These are phyloP conservation scores for Oxycera nigricornis DNA, from an alignment of 2,888 invertebrate genomes.

Conservation along the genomic window DNA sequence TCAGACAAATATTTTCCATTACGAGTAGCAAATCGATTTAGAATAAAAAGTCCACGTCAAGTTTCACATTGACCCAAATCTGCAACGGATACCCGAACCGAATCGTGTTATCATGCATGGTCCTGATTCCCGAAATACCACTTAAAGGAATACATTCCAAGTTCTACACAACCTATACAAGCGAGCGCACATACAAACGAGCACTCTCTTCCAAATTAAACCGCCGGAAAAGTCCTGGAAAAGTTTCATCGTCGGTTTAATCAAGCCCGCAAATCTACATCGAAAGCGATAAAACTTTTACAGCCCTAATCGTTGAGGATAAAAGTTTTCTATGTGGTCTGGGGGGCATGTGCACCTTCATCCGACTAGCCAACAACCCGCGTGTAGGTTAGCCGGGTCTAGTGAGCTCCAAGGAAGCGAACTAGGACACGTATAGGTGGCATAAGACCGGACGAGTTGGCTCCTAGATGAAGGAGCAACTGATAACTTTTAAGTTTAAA, in stretches of 20 bases:
- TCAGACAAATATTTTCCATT: background rate
- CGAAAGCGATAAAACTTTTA: slow-evolving; percentile 40
- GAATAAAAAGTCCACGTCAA: background rate
- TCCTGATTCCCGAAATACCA: slow-evolving; percentile 31
- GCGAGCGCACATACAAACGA: background rate
- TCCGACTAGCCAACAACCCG: background rate
- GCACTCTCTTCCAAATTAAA: slow-evolving; percentile 12
- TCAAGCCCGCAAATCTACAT: slow-evolving; percentile 41
- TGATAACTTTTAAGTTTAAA: slow-evolving; percentile 30
- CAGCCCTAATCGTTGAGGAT: slow-evolving; percentile 35
- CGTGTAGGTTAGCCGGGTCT: background rate
- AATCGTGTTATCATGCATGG: background rate
- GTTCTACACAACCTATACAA: background rate
- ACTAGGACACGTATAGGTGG: too few species aligned
- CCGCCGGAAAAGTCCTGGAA: slow-evolving; percentile 16
- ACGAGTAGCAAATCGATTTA: background rate
- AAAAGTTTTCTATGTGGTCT: slow-evolving; percentile 24
- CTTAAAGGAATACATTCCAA: slow-evolving; percentile 24
- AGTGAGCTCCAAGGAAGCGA: background rate
- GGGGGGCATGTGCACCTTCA: slow-evolving; percentile 13
- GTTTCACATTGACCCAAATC: slow-evolving; percentile 22
- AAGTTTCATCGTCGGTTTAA: slow-evolving; percentile 36
- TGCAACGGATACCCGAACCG: slow-evolving; percentile 13
- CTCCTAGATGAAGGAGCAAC: background rate
- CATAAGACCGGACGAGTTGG: background rate